Percentiles rank a stretch among this genome's conserved stretches.
Conservation (phyloP, 2,797 vertebrate species). For the Sebastes itinus region DNA sequence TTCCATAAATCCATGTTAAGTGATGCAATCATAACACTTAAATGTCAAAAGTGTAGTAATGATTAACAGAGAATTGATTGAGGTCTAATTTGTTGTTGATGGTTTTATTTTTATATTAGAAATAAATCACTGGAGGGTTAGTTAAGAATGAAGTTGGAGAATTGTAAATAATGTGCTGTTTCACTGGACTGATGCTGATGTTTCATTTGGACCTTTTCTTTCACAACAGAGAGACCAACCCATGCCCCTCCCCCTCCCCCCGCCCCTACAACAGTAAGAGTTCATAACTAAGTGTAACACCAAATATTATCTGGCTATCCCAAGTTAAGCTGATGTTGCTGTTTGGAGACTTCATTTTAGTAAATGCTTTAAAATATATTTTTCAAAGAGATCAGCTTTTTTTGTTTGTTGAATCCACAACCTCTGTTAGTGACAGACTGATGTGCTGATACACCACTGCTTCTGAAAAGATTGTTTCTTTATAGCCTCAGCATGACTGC, state of each 20-base stretch:
- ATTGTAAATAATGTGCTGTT: neutral
- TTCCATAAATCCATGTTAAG: neutral
- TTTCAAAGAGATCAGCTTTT: neutral
- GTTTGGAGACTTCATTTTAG: neutral
- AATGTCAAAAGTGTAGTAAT: neutral
- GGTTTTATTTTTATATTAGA: neutral
- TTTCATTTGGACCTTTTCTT: conserved; percentile 35
- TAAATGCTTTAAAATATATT: neutral
- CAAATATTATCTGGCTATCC: neutral
- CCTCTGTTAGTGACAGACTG: neutral
- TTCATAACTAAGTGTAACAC: neutral
- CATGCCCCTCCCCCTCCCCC: conserved; percentile 97
- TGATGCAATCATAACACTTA: neutral
- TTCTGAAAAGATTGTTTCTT: conserved; percentile 13
- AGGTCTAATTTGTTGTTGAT: neutral
- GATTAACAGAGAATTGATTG: neutral
- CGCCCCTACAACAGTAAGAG: conserved; percentile 98
- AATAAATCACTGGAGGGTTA: neutral
- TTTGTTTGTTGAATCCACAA: neutral
- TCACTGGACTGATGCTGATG: neutral
- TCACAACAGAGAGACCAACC: conserved; percentile 93
- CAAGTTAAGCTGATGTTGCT: neutral
- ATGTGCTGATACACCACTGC: conserved; percentile 14
- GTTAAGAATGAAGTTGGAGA: neutral
- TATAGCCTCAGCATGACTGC: conserved; percentile 64